Percentiles rank a stretch among this genome's conserved stretches.
phyloP scores from a whole-genome alignment of 2,797 vertebrate genomes.

The Gambelia wislizenii region DNA sequence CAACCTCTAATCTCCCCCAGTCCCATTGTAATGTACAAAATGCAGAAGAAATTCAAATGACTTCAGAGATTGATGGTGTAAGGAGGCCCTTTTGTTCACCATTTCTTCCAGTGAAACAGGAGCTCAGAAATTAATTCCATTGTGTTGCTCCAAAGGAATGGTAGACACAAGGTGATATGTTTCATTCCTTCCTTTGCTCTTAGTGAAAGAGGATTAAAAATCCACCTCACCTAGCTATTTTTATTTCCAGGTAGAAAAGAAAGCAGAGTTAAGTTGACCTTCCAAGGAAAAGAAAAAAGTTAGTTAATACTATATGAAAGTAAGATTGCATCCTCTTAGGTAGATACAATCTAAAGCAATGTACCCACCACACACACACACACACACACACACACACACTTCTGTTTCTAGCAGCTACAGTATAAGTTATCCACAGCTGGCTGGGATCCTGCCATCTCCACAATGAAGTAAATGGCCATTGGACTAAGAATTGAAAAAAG shows the following conservation, averaged over 20 bases:
- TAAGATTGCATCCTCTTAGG: neutral
- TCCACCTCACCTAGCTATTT: too few relatives aligned
- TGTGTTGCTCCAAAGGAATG: neutral
- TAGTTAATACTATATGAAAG: neutral
- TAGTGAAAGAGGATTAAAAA: neutral
- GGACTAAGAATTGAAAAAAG: slow-evolving; percentile 3
- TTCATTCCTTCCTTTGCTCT: neutral
- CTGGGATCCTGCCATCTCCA: slow-evolving; percentile 15
- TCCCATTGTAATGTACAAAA: neutral
- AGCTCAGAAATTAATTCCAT: neutral
- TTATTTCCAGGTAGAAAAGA: neutral
- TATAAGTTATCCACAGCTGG: neutral
- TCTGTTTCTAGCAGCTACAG: neutral
- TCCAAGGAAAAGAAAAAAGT: neutral
- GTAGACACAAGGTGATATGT: neutral
- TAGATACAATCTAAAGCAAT: neutral
- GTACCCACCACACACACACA: neutral
- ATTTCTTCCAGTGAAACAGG: neutral
- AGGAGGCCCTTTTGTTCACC: neutral
- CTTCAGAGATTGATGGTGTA: neutral
- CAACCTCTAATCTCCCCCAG: neutral
- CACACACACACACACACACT: too few relatives aligned
- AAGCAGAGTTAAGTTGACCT: neutral
- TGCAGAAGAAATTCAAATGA: neutral
- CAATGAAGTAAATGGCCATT: neutral